phyloP scores from a whole-genome alignment of 2,888 invertebrate genomes.

The Andrena praecox region DNA sequence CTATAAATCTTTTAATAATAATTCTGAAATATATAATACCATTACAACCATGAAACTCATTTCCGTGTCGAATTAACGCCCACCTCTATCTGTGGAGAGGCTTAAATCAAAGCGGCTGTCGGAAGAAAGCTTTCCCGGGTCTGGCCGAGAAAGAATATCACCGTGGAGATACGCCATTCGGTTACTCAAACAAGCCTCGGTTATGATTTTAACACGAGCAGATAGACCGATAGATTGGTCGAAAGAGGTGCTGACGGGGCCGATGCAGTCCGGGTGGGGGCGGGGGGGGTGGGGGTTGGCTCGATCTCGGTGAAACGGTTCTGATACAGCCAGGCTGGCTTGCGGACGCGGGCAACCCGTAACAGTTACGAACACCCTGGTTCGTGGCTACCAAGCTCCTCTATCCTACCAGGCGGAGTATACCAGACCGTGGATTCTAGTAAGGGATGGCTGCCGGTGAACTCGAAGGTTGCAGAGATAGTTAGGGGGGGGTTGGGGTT shows the following conservation, averaged over 20 bases:
- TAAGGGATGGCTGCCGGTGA: conserved; percentile 69
- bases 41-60: not conserved
- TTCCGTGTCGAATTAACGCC: not conserved
- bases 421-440: conserved; percentile 48
- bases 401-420: conserved; percentile 46
- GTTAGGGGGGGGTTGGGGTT: conserved; percentile 70
- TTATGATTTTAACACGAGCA: conserved; percentile 66
- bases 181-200: conserved; percentile 39
- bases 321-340: conserved; percentile 54
- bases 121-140: not conserved
- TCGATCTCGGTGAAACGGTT: conserved; percentile 54
- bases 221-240: conserved; percentile 56
- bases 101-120: conserved; percentile 25
- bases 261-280: conserved; percentile 22
- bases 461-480: conserved; percentile 71
- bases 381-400: conserved; percentile 51
- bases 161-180: conserved; percentile 23
- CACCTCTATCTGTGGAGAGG: not conserved
- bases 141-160: conserved; percentile 13
- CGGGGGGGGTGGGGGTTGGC: conserved; percentile 18
- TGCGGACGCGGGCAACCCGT: conserved; percentile 65
- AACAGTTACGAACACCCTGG: conserved; percentile 64
- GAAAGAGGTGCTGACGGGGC: conserved; percentile 67
- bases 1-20: not conserved
- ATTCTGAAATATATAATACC: not conserved